A percentile compares a stretch with the other conserved stretches of the same genome.
Evolutionary conservation across 2,113 vertebrate species (phyloP).

Genomic region (Butorides virescens): DNA sequence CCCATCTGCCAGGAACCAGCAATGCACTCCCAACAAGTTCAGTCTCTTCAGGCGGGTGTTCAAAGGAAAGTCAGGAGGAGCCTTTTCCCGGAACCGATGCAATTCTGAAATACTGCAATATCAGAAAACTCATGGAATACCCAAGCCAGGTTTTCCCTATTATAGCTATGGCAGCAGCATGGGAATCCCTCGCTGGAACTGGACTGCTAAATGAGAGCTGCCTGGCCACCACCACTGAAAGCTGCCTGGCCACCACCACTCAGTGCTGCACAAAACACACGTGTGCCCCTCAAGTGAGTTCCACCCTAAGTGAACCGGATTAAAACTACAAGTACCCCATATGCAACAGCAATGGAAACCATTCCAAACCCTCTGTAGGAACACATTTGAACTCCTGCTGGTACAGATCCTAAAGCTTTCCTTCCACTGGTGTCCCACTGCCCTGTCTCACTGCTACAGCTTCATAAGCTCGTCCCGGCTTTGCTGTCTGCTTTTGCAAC

Average conservation of each 20-base stretch:
- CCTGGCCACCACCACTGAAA: neutral
- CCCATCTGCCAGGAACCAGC: neutral
- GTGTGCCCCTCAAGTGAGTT: neutral
- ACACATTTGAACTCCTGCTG: neutral
- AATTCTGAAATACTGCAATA: neutral
- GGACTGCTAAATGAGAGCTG: neutral
- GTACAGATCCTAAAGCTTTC: neutral
- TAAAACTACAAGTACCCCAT: neutral
- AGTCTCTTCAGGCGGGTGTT: neutral
- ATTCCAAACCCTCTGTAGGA: neutral
- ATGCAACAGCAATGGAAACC: neutral
- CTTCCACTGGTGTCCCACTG: neutral
- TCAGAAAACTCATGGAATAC: neutral
- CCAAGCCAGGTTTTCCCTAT: neutral
- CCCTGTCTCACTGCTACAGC: neutral
- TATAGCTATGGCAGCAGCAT: neutral
- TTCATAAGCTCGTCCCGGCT: neutral
- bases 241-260: neutral
- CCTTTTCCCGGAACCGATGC: neutral
- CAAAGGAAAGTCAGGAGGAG: conserved; percentile 21
- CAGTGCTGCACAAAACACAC: accelerated
- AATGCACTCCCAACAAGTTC: neutral
- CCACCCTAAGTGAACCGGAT: neutral
- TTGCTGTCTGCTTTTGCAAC: neutral
- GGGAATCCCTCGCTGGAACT: neutral